phyloP scores from a whole-genome alignment of 2,113 vertebrate species.

The Arenaria interpres region DNA sequence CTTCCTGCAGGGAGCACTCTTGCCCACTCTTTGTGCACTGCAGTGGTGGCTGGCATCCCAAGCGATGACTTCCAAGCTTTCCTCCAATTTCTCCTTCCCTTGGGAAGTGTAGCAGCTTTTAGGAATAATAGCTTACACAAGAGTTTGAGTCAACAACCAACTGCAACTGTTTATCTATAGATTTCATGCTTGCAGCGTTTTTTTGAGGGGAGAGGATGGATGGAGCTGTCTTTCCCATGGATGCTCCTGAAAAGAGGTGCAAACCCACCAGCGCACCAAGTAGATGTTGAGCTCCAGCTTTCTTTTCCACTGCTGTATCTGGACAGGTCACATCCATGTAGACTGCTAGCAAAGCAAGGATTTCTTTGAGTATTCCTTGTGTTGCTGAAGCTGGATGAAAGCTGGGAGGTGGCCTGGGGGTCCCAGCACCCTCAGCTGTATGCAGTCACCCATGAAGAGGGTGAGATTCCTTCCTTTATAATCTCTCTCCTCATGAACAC shows the following conservation, averaged over 20 bases:
- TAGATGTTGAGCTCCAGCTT: not conserved
- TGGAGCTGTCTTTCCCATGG: not conserved
- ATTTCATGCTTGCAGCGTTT: not conserved
- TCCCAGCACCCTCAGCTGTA: not conserved
- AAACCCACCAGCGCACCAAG: not conserved
- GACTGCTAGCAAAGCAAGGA: not conserved
- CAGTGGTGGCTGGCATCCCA: not conserved
- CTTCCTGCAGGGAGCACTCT: conserved; percentile 23
- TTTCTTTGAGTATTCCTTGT: not conserved
- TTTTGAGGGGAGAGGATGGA: not conserved
- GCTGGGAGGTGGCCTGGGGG: not conserved
- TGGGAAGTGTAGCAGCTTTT: not conserved
- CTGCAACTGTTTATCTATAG: not conserved
- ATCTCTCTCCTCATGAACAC: not conserved
- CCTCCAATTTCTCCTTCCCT: not conserved
- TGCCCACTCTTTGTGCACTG: not conserved
- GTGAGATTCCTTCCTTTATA: not conserved
- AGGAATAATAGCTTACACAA: not conserved
- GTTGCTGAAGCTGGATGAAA: not conserved
- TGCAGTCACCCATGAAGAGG: not conserved
- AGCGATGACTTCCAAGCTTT: not conserved
- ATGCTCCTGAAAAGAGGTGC: not conserved
- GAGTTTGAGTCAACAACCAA: not conserved
- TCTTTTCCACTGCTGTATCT: not conserved
- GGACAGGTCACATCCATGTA: not conserved